phyloP scores from a whole-genome alignment of 2,113 vertebrate genomes.

The Rhagologus leucostigma region DNA sequence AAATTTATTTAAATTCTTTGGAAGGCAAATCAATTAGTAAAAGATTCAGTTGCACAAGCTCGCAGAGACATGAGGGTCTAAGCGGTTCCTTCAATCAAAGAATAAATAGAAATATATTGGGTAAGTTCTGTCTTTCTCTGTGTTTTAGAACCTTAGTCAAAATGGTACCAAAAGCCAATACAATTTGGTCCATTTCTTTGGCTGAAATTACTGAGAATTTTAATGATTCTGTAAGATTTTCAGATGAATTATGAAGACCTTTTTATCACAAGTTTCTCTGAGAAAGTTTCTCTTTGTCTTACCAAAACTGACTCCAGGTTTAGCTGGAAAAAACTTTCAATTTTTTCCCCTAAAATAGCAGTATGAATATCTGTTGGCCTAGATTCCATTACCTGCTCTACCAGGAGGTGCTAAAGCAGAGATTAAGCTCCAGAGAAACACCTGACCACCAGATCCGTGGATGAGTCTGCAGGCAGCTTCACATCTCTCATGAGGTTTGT shows the following conservation, averaged over 20 bases:
- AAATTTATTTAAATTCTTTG: background rate
- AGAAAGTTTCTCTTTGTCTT: too few relatives aligned
- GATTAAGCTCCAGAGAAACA: background rate
- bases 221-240: background rate
- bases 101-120: background rate
- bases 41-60: background rate
- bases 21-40: background rate
- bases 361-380: background rate
- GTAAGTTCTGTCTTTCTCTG: background rate
- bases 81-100: background rate
- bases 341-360: background rate
- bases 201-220: background rate
- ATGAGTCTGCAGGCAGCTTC: background rate
- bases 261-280: background rate
- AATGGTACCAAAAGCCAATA: background rate
- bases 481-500: background rate
- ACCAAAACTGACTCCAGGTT: background rate
- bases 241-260: background rate
- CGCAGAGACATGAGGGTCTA: background rate
- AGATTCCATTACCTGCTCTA: background rate
- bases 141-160: background rate
- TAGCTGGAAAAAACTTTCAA: background rate
- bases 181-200: background rate
- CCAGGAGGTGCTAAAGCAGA: background rate
- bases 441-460: background rate